A percentile compares a stretch with the other conserved stretches of the same genome.
These are phyloP conservation scores for Portevinia maculata DNA, from an alignment of 2,888 invertebrate genomes.

Conservation along the genomic window DNA sequence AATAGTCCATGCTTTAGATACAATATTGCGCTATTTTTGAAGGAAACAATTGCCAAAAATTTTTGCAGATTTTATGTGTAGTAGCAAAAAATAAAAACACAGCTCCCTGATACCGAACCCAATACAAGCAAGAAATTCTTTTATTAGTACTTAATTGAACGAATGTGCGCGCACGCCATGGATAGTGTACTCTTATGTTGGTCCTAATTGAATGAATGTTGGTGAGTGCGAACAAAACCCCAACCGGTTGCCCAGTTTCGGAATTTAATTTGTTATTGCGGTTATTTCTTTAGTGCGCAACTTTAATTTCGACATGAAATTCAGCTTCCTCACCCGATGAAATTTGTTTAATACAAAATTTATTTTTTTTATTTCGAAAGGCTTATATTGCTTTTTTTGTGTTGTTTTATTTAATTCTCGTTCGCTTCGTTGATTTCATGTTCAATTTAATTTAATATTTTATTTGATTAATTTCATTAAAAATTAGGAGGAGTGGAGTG, in stretches of 20 bases:
- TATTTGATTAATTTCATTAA: constrained; percentile 37
- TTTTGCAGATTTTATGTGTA: too few species aligned
- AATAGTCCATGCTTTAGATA: too few species aligned
- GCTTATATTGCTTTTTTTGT: neutral
- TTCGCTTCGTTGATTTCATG: constrained; percentile 28
- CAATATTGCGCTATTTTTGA: too few species aligned
- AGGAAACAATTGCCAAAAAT: too few species aligned
- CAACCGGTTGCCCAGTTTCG: constrained; percentile 40
- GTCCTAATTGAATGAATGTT: too few species aligned
- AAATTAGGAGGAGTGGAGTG: constrained; percentile 16
- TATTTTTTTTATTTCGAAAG: neutral
- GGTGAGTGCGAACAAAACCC: too few species aligned
- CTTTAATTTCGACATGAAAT: constrained; percentile 28
- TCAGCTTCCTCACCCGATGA: neutral
- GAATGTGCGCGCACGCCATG: too few species aligned
- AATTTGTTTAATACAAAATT: constrained; percentile 44
- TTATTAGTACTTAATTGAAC: too few species aligned
- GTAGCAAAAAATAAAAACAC: too few species aligned
- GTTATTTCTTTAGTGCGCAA: constrained; percentile 47
- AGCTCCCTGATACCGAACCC: too few species aligned
- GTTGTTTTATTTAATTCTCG: constrained; percentile 30
- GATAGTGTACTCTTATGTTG: too few species aligned
- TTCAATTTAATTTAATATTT: constrained; percentile 41
- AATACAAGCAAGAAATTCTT: too few species aligned
- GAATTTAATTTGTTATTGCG: constrained; percentile 70